phyloP scores from a whole-genome alignment of 2,113 vertebrate species.

The Glaucomys volans region DNA sequence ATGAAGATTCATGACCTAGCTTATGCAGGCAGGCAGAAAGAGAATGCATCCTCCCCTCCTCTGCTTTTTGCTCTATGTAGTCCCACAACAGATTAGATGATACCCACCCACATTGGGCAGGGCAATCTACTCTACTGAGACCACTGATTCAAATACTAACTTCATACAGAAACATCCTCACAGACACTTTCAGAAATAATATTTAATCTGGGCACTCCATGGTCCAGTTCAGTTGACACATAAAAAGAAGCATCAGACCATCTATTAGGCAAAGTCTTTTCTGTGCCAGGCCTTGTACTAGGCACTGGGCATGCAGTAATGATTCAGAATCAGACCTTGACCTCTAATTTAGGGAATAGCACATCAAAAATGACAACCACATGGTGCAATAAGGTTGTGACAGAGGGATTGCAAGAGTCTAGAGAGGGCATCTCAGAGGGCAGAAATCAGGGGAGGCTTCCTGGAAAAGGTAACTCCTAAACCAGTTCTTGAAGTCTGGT shows the following conservation, averaged over 20 bases:
- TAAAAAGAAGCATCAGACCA: not conserved
- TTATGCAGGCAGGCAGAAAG: not conserved
- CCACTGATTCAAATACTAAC: not conserved
- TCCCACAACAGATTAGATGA: not conserved
- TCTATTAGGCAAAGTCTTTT: not conserved
- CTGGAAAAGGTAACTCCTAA: slow-evolving; percentile 12
- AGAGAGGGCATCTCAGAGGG: not conserved
- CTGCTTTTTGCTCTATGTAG: not conserved
- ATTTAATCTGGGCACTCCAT: not conserved
- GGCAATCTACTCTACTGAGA: not conserved
- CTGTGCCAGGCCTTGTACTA: not conserved
- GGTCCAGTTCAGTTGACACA: not conserved
- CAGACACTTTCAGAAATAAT: not conserved
- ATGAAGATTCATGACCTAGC: not conserved
- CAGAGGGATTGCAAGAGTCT: not conserved
- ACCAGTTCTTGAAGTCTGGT: not conserved
- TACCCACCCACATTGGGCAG: not conserved
- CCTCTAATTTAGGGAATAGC: not conserved
- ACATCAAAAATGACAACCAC: not conserved
- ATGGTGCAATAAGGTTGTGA: not conserved
- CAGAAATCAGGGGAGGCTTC: not conserved
- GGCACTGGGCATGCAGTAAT: not conserved
- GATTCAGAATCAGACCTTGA: not conserved
- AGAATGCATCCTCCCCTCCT: not conserved
- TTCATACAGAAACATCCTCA: not conserved